Conservation (phyloP, 2,113 vertebrate species). For the Pachypanchax playfairii region DNA sequence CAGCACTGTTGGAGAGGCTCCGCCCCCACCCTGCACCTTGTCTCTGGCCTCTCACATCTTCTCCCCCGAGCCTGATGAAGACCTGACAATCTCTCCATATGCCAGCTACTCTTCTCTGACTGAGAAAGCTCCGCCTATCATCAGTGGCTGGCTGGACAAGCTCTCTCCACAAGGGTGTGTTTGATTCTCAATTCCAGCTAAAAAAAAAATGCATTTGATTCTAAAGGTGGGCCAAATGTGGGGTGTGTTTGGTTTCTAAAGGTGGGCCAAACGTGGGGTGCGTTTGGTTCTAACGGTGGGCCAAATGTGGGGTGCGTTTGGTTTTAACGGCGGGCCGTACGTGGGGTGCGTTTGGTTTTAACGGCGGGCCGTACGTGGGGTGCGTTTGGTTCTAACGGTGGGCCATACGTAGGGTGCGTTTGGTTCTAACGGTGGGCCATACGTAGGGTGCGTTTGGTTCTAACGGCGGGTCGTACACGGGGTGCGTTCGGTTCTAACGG, state of each 20-base stretch:
- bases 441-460: not conserved
- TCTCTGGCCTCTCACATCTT: constrained; percentile 76
- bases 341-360: not conserved
- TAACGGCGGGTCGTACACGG: not conserved
- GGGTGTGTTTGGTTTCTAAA: not conserved
- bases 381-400: not conserved
- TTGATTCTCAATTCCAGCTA: constrained; percentile 2
- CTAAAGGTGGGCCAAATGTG: not conserved
- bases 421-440: not conserved
- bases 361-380: not conserved
- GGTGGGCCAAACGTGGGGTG: not conserved
- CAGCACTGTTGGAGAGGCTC: constrained; percentile 83
- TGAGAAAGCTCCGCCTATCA: constrained; percentile 82
- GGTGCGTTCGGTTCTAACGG: no score
- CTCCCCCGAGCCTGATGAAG: constrained; percentile 81
- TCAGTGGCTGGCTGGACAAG: constrained; percentile 95
- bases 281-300: not conserved
- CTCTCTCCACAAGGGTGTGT: constrained; percentile 95
- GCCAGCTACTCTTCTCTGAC: constrained; percentile 90
- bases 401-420: not conserved
- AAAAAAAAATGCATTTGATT: not conserved
- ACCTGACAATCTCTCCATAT: constrained; percentile 93
- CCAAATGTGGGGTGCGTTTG: not conserved
- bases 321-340: not conserved
- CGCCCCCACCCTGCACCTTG: constrained; percentile 29